Evolutionary conservation across 2,797 vertebrate species (phyloP).

Genomic region (Acanthiza pusilla): DNA sequence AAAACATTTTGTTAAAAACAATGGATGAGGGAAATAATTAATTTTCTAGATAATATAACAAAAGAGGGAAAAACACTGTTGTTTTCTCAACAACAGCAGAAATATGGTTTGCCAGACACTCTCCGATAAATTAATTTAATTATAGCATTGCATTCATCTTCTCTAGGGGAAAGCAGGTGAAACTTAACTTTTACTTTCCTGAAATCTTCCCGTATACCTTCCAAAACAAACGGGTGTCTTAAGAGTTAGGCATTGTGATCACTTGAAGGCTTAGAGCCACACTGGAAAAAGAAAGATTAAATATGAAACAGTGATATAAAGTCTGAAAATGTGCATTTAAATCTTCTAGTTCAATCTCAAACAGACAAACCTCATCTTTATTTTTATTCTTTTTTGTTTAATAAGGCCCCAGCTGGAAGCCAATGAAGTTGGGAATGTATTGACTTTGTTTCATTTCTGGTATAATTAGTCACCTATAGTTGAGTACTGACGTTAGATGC

Average conservation of each 20-base stretch:
- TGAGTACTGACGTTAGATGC: not conserved
- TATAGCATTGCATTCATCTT: not conserved
- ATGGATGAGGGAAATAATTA: not conserved
- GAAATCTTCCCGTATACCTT: not conserved
- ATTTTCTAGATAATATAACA: constrained; percentile 12
- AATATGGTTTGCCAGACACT: not conserved
- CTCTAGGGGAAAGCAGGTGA: not conserved
- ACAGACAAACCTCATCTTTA: not conserved
- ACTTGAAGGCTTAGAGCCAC: not conserved
- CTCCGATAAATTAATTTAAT: not conserved
- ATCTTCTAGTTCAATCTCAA: constrained; percentile 6
- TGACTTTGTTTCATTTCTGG: not conserved
- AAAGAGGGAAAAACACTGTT: not conserved
- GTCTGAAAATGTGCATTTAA: constrained; percentile 33
- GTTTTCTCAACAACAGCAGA: not conserved
- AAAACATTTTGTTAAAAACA: constrained; percentile 13
- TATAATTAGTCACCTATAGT: not conserved
- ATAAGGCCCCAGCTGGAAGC: not conserved
- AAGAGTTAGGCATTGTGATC: not conserved
- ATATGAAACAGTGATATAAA: not conserved
- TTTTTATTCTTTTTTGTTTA: not conserved
- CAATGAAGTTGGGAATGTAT: not conserved
- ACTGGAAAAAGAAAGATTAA: not conserved
- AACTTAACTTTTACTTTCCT: not conserved
- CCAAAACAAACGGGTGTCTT: not conserved